A percentile compares a stretch with the other conserved stretches of the same genome.
These are phyloP conservation scores for Drosophila hydei DNA, from an alignment of 1,140 invertebrate species.

Conservation along the genomic window DNA sequence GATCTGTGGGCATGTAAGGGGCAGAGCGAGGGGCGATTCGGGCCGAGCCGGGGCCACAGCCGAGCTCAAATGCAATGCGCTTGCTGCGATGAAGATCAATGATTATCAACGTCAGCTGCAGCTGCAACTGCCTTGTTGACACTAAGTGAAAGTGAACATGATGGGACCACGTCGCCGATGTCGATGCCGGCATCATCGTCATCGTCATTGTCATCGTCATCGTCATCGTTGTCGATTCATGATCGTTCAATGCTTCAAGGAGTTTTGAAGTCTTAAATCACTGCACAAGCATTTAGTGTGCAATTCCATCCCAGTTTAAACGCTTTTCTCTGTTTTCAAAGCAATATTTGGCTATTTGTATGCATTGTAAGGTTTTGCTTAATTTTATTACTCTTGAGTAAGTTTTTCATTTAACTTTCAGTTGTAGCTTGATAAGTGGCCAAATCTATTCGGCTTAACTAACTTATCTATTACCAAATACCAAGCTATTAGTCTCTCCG, in stretches of 20 bases:
- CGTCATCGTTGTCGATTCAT: constrained; percentile 13
- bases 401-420: too few species aligned
- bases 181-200: constrained; percentile 1
- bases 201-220: constrained; percentile 6
- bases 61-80: constrained; percentile 29
- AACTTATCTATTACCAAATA: background rate
- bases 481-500: background rate
- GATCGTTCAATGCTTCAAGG: constrained; percentile 22
- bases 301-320: too few species aligned
- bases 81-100: constrained; percentile 78
- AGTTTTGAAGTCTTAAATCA: constrained; percentile 15
- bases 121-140: constrained; percentile 58
- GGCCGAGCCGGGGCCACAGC: background rate
- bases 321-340: too few species aligned
- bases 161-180: constrained; percentile 58
- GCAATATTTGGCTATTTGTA: too few species aligned
- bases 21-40: background rate
- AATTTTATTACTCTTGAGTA: background rate
- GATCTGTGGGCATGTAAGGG: constrained; percentile 22
- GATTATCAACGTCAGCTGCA: constrained; percentile 74
- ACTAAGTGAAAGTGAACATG: constrained; percentile 83
- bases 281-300: too few species aligned
- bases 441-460: too few species aligned
- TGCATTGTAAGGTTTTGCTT: background rate
- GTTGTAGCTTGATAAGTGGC: too few species aligned